Conservation (phyloP, 2,888 invertebrate species). For the Bombyx huttoni region DNA sequence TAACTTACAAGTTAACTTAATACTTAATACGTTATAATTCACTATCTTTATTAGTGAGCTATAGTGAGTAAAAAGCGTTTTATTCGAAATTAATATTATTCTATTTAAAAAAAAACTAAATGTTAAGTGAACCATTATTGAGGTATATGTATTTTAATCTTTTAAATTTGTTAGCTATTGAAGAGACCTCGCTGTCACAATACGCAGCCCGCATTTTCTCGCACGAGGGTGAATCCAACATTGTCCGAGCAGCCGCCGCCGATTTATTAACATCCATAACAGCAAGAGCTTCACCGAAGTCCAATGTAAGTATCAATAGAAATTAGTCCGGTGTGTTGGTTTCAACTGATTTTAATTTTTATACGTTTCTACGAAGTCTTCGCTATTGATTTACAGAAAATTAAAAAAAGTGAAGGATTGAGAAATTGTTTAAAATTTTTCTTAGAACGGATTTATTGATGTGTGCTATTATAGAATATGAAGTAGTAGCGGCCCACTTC, state of each 20-base stretch:
- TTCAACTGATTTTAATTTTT: neutral
- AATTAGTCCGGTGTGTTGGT: neutral
- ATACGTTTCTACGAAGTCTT: too few relatives aligned
- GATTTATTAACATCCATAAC: constrained; percentile 35
- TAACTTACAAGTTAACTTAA: too few relatives aligned
- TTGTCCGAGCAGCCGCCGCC: constrained; percentile 45
- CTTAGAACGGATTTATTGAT: neutral
- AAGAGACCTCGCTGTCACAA: constrained; percentile 34
- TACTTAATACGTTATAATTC: too few relatives aligned
- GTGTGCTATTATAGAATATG: too few relatives aligned
- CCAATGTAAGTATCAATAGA: constrained; percentile 38
- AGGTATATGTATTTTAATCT: neutral
- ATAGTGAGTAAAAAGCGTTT: too few relatives aligned
- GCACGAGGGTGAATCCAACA: constrained; percentile 37
- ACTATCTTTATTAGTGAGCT: too few relatives aligned
- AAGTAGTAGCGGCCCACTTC: too few relatives aligned
- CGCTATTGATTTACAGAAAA: too few relatives aligned
- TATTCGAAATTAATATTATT: too few relatives aligned
- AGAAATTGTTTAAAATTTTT: neutral
- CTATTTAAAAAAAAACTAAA: too few relatives aligned
- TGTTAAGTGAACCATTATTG: too few relatives aligned
- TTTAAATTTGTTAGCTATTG: constrained; percentile 24
- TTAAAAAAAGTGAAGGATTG: too few relatives aligned
- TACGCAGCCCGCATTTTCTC: constrained; percentile 36
- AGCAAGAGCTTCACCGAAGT: constrained; percentile 33